Conservation (phyloP, 2,888 invertebrate species). For the Drosophila ezoana region DNA sequence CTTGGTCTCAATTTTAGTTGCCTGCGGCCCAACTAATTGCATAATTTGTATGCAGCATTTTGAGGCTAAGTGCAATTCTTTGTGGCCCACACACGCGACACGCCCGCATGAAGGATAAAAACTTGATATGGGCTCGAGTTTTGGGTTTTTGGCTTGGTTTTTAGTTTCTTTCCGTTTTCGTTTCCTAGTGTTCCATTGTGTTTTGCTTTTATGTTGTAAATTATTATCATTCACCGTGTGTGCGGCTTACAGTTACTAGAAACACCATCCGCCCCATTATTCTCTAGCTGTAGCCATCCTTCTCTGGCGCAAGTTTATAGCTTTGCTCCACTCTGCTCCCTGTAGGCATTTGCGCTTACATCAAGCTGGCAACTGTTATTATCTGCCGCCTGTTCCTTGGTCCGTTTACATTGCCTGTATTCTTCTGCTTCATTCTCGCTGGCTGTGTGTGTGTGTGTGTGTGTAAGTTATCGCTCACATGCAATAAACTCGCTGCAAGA, state of each 20-base stretch:
- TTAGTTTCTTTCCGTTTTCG: constrained; percentile 35
- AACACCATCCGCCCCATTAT: constrained; percentile 24
- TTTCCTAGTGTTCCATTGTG: constrained; percentile 54
- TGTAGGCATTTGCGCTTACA: constrained; percentile 38
- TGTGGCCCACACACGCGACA: constrained; percentile 32
- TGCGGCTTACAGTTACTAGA: constrained; percentile 17
- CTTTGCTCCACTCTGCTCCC: constrained; percentile 20
- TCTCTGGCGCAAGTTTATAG: constrained; percentile 47
- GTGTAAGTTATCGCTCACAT: constrained; percentile 72
- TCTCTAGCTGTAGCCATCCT: constrained; percentile 32
- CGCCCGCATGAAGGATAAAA: constrained; percentile 48
- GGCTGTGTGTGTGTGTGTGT: constrained; percentile 24
- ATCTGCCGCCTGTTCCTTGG: constrained; percentile 62
- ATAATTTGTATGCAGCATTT: constrained; percentile 84
- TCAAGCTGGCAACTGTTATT: constrained; percentile 72
- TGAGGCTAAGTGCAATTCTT: constrained; percentile 54
- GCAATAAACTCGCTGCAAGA: constrained; percentile 75
- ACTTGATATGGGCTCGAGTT: constrained; percentile 43
- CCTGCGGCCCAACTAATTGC: constrained; percentile 75
- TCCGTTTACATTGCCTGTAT: constrained; percentile 37
- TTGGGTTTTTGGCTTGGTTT: constrained; percentile 20
- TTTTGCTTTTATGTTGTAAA: constrained; percentile 64
- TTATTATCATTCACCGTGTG: constrained; percentile 69
- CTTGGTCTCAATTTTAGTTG: constrained; percentile 37
- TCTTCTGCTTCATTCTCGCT: constrained; percentile 5